These are phyloP conservation scores for Myopa tessellatipennis DNA, from an alignment of 2,888 invertebrate species.

Conservation along the genomic window DNA sequence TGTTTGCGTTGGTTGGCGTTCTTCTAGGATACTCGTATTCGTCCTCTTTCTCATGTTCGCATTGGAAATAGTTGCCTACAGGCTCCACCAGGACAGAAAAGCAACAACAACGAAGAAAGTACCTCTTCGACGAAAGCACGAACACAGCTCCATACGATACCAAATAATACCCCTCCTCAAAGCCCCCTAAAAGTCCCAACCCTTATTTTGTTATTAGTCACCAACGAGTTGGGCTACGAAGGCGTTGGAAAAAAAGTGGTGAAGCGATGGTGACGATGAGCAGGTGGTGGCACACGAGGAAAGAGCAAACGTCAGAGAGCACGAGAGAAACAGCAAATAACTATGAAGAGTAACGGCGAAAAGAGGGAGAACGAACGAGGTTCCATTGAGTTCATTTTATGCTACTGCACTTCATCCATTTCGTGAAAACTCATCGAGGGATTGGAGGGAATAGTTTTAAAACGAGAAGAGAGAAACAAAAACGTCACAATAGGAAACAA, in stretches of 20 bases:
- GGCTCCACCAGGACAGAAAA: constrained; percentile 1
- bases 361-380: background rate
- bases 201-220: constrained; percentile 23
- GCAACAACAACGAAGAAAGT: background rate
- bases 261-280: background rate
- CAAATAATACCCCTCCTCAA: background rate
- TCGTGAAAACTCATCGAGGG: background rate
- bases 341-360: background rate
- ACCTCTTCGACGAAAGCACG: background rate
- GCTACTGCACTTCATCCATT: background rate
- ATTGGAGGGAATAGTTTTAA: no score
- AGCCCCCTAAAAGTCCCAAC: background rate
- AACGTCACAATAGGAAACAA: background rate
- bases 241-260: background rate
- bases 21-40: constrained; percentile 16
- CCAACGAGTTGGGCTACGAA: background rate
- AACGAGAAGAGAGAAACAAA: no score
- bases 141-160: background rate
- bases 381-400: background rate
- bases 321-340: background rate
- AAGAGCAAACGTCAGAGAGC: constrained; percentile 23
- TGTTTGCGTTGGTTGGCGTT: constrained; percentile 2
- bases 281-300: constrained; percentile 3
- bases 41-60: background rate
- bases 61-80: constrained; percentile 22